Evolutionary conservation across 2,113 vertebrate species (phyloP), one percentile per base, ranked within the genome.

Genomic region (Oxygymnocypris stewartii): DNA sequence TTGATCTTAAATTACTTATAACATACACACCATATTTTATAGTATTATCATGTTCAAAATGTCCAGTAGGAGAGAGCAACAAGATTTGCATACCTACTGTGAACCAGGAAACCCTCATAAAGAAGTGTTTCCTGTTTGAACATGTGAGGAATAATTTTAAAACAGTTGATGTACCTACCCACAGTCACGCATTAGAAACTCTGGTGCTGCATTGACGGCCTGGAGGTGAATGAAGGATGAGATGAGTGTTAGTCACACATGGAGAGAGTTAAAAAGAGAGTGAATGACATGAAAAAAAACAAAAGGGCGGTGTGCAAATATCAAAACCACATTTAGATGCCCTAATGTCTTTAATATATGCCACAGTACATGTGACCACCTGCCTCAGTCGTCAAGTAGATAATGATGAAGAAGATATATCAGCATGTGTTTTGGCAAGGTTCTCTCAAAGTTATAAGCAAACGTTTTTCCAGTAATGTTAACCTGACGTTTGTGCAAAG

Each of bases 161-260:
- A 71, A 82, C 10, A 47, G 80, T 31, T 86, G 89, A 82, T 31
- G 85, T 92, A 95, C 94, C 90, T 94, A 94, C 94, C 93, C 90
- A 94, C 82, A 90, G 91, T 94, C 92, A 93, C 88, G 92, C 91
- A 92, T 94, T 94, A 93, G 93, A 92, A 93, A 94, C 92, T 93
- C 92, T 95, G 91, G 92, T 91, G 90, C 93, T 94, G 93, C 93
- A 95, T 86, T 94, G 93, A 90, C 90, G 92, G 94, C 93, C 94
- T 95, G 93, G 91, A 93, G 84, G 93, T 91, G 93, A 90, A 94
- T 95, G 94, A 86, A 94, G 92, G 94, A 94, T 94, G 94, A 94
- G 92, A 94, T 94, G 94, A 93, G 87, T 90, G 90, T 94, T 94
- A 94, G 93, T 94, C 88, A 91, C 37, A 84, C 49, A 86, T 51